These are phyloP conservation scores for Alcedo quadribrachys DNA, from an alignment of 2,797 vertebrate species.

Conservation along the genomic window DNA sequence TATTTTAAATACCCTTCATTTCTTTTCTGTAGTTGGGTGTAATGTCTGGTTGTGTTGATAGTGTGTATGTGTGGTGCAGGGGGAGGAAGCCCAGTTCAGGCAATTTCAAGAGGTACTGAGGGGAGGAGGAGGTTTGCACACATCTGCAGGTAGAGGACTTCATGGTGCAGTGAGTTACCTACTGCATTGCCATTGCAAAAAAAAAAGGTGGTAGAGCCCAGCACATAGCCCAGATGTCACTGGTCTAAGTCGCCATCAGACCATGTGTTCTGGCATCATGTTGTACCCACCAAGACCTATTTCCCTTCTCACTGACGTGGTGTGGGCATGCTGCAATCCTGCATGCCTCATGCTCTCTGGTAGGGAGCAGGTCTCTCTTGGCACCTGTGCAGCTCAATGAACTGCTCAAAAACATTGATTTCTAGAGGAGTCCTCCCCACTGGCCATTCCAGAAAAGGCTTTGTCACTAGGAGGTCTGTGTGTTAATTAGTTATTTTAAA, in stretches of 20 bases:
- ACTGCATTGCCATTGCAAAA: not conserved
- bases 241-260: not conserved
- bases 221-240: not conserved
- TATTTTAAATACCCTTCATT: not conserved
- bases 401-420: not conserved
- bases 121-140: not conserved
- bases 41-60: not conserved
- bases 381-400: not conserved
- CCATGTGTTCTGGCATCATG: not conserved
- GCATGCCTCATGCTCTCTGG: not conserved
- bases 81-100: not conserved
- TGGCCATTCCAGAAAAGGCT: not conserved
- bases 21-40: not conserved
- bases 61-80: accelerated
- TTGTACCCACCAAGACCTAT: not conserved
- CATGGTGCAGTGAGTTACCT: constrained; percentile 11
- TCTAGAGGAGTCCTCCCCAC: not conserved
- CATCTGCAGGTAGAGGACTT: not conserved
- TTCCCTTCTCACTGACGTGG: not conserved
- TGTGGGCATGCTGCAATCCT: not conserved
- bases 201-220: not conserved
- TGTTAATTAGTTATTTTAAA: not conserved
- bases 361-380: not conserved
- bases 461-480: not conserved
- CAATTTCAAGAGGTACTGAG: not conserved